These are phyloP conservation scores for Leucoptera coffeella DNA, from an alignment of 2,888 invertebrate genomes.

Conservation along the genomic window DNA sequence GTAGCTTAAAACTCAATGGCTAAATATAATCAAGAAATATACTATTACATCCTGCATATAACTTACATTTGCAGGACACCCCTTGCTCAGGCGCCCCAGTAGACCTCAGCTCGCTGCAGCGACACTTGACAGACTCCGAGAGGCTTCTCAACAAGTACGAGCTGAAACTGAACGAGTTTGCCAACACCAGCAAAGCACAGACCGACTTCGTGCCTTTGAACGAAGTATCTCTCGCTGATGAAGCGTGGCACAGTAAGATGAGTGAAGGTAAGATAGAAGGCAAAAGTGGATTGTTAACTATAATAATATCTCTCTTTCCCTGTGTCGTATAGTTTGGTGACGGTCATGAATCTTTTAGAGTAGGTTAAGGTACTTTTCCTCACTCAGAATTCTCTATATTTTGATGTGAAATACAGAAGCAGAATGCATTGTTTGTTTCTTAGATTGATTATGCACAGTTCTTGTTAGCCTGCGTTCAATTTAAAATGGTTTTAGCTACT, in stretches of 20 bases:
- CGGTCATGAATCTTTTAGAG: too few species aligned
- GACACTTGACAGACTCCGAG: slow-evolving; percentile 42
- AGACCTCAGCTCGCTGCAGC: slow-evolving; percentile 25
- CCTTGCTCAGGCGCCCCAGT: slow-evolving; percentile 24
- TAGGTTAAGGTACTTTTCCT: too few species aligned
- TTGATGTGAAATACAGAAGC: background rate
- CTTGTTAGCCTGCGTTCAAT: background rate
- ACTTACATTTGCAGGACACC: slow-evolving; percentile 17
- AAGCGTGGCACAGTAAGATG: slow-evolving; percentile 47
- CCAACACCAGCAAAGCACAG: slow-evolving; percentile 17
- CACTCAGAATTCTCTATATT: too few species aligned
- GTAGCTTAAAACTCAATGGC: too few species aligned
- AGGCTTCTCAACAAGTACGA: slow-evolving; percentile 52
- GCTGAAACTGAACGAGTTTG: slow-evolving; percentile 44
- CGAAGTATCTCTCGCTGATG: slow-evolving; percentile 38
- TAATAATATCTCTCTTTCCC: too few species aligned
- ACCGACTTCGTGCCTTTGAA: slow-evolving; percentile 31
- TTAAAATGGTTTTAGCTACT: background rate
- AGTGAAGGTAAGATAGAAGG: slow-evolving; percentile 19
- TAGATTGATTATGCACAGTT: background rate
- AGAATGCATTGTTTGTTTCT: background rate
- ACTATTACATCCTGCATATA: too few species aligned
- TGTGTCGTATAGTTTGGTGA: too few species aligned
- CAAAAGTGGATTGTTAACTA: too few species aligned
- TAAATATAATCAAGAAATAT: too few species aligned